Percentiles rank a stretch among this genome's conserved stretches.
Evolutionary conservation across 2,888 invertebrate genomes (phyloP).

Genomic region (Oegoconia quadripuncta): DNA sequence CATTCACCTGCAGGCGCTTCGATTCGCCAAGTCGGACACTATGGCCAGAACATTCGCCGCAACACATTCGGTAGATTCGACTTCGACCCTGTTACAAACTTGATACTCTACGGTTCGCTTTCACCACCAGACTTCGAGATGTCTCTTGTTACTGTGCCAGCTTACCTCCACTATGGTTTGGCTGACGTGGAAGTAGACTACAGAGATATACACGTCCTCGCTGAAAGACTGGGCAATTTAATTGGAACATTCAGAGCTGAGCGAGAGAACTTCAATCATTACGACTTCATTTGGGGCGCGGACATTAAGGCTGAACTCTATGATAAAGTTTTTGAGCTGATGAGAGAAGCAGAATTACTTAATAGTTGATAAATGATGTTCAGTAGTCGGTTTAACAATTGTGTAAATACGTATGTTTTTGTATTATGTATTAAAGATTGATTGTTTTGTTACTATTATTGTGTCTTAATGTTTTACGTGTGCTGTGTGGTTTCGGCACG

Average conservation of each 20-base stretch:
- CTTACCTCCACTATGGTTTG: slow-evolving; percentile 40
- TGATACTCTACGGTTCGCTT: slow-evolving; percentile 32
- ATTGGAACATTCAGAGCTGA: slow-evolving; percentile 19
- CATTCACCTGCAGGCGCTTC: slow-evolving; percentile 49
- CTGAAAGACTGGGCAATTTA: slow-evolving; percentile 29
- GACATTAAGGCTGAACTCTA: slow-evolving; percentile 33
- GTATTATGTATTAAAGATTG: no score
- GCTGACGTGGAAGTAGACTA: slow-evolving; percentile 31
- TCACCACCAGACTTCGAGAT: slow-evolving; percentile 43
- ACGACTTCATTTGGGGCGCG: slow-evolving; percentile 44
- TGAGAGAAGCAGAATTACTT: slow-evolving; percentile 41
- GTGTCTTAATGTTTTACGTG: no score
- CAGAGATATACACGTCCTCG: slow-evolving; percentile 32
- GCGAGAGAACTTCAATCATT: slow-evolving; percentile 37
- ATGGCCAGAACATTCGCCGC: slow-evolving; percentile 40
- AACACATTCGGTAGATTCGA: slow-evolving; percentile 42
- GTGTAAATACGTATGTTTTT: slow-evolving; percentile 11
- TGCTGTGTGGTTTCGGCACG: no score
- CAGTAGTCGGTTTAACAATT: no score
- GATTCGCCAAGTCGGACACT: slow-evolving; percentile 46
- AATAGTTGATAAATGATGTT: no score
- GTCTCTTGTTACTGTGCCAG: slow-evolving; percentile 29
- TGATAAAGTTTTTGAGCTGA: slow-evolving; percentile 24
- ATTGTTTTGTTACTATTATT: no score
- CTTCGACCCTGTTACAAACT: slow-evolving; percentile 30